Conservation (phyloP, 2,888 invertebrate genomes). For the Diarsia rubi region DNA sequence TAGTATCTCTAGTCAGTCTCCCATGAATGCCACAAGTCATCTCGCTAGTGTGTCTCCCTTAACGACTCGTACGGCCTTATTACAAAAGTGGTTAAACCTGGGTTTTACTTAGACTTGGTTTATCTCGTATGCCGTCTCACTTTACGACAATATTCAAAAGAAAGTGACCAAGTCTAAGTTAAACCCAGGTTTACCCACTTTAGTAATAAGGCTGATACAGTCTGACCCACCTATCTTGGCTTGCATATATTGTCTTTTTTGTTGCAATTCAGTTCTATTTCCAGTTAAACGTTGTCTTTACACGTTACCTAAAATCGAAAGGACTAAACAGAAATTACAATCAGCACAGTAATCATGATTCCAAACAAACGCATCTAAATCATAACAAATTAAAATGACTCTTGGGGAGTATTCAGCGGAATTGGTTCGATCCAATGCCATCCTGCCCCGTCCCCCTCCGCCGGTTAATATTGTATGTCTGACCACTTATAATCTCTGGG, state of each 20-base stretch:
- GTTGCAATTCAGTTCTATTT: not conserved
- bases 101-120: too few relatives aligned
- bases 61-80: too few relatives aligned
- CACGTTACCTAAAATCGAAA: not conserved
- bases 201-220: too few relatives aligned
- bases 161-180: too few relatives aligned
- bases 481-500: conserved; percentile 44
- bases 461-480: conserved; percentile 54
- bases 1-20: too few relatives aligned
- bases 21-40: too few relatives aligned
- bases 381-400: conserved; percentile 27
- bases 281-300: not conserved
- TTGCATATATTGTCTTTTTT: not conserved
- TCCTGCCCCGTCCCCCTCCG: not conserved
- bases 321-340: not conserved
- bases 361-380: conserved; percentile 6
- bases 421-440: conserved; percentile 28
- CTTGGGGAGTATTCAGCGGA: conserved; percentile 34
- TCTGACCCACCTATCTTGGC: not conserved
- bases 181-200: too few relatives aligned
- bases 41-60: not conserved
- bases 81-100: too few relatives aligned
- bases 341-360: not conserved
- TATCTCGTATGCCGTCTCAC: too few relatives aligned
- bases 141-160: too few relatives aligned